Evolutionary conservation across 2,888 invertebrate genomes (phyloP).

Genomic region (Pyrrhosoma nymphula): DNA sequence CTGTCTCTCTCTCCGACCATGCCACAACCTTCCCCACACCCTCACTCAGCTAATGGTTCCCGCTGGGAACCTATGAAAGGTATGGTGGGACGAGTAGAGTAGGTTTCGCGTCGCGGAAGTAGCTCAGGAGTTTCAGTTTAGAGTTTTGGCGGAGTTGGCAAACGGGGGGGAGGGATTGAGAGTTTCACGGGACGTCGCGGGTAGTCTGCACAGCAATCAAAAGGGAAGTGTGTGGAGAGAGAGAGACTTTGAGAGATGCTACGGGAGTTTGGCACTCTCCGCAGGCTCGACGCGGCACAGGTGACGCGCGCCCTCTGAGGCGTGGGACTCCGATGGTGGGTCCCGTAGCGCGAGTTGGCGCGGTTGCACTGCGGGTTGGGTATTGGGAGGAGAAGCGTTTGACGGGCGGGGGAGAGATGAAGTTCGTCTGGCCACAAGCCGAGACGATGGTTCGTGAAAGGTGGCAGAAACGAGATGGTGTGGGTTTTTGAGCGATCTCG

Average conservation of each 20-base stretch:
- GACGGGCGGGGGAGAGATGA: background rate
- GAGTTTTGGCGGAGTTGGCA: background rate
- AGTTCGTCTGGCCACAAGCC: background rate
- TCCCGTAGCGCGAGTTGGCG: background rate
- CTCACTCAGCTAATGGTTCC: background rate
- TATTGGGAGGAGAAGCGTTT: background rate
- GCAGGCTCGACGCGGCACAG: background rate
- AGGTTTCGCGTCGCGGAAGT: background rate
- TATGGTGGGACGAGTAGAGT: background rate
- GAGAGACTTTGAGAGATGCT: background rate
- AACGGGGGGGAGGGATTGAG: background rate
- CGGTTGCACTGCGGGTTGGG: background rate
- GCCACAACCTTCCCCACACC: background rate
- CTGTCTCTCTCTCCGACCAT: background rate
- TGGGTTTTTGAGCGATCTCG: no score
- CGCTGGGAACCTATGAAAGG: background rate
- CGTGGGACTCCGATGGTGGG: background rate
- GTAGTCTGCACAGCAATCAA: background rate
- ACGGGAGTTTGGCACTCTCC: background rate
- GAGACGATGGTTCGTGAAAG: background rate
- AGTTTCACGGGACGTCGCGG: background rate
- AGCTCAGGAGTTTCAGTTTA: background rate
- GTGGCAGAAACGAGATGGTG: no score
- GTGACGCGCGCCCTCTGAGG: background rate
- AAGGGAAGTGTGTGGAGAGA: background rate